Percentiles rank a stretch among this genome's conserved stretches.
Evolutionary conservation across 2,797 vertebrate species (phyloP).

Genomic region (Urosaurus nigricauda): DNA sequence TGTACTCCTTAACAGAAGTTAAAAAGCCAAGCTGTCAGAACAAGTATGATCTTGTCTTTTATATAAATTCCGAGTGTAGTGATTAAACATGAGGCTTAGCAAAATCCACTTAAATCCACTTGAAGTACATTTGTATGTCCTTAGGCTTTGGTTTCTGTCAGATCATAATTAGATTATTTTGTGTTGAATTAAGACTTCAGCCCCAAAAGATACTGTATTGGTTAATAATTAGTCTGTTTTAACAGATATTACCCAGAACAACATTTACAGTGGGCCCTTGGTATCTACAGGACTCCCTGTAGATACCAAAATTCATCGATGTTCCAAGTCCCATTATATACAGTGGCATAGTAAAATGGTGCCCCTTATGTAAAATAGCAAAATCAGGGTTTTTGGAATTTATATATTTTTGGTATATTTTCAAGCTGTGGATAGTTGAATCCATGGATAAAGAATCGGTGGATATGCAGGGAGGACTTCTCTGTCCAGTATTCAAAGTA

Average conservation of each 20-base stretch:
- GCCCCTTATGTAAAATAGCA: too few species aligned
- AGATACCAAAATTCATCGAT: too few species aligned
- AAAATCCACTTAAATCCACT: too few species aligned
- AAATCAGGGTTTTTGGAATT: too few species aligned
- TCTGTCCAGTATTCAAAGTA: too few species aligned
- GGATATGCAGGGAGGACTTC: too few species aligned
- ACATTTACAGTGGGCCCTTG: neutral
- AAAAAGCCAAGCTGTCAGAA: neutral
- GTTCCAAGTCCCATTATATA: too few species aligned
- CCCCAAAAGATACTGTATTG: neutral
- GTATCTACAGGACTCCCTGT: too few species aligned
- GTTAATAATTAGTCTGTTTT: neutral
- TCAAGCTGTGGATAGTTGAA: too few species aligned
- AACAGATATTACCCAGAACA: neutral
- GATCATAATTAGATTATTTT: neutral
- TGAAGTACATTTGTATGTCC: neutral
- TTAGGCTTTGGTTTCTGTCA: slow-evolving; percentile 8
- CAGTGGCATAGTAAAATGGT: too few species aligned
- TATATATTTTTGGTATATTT: too few species aligned
- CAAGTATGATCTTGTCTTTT: neutral
- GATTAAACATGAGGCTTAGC: neutral
- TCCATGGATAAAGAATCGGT: too few species aligned
- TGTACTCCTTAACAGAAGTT: neutral
- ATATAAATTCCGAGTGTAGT: neutral
- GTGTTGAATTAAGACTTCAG: neutral